Evolutionary conservation across 1,140 invertebrate species (phyloP).

Genomic region (Daktulosphaira vitifoliae): DNA sequence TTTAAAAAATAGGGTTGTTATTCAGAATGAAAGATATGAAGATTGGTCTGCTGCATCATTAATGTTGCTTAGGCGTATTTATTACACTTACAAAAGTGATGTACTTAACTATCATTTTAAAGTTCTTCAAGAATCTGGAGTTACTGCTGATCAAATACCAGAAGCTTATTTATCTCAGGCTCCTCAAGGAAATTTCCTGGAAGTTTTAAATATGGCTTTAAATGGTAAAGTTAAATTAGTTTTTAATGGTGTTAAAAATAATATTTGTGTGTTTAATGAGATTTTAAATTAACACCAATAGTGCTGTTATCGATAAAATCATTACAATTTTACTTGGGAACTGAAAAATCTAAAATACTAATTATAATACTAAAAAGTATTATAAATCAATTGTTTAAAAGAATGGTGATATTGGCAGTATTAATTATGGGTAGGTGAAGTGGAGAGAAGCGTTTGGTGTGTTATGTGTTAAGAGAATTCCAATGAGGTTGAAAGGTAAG

Average conservation of each 20-base stretch:
- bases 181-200: slow-evolving; percentile 93
- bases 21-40: slow-evolving; percentile 97
- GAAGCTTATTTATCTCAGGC: slow-evolving; percentile 85
- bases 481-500: too few relatives aligned
- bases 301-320: too few relatives aligned
- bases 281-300: too few relatives aligned
- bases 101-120: slow-evolving; percentile 78
- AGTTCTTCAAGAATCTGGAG: slow-evolving; percentile 74
- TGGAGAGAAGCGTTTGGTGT: too few relatives aligned
- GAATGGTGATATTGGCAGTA: too few relatives aligned
- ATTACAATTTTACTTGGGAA: too few relatives aligned
- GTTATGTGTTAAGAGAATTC: too few relatives aligned
- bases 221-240: slow-evolving; percentile 59
- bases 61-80: slow-evolving; percentile 73
- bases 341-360: too few relatives aligned
- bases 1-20: slow-evolving; percentile 83
- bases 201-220: slow-evolving; percentile 95
- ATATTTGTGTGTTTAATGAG: neutral
- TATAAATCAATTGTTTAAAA: too few relatives aligned
- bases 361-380: too few relatives aligned
- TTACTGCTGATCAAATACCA: slow-evolving; percentile 62
- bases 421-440: too few relatives aligned
- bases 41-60: slow-evolving; percentile 84
- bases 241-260: neutral
- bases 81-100: slow-evolving; percentile 82